Evolutionary conservation across 2,113 vertebrate species (phyloP).

Genomic region (Gambusia affinis): DNA sequence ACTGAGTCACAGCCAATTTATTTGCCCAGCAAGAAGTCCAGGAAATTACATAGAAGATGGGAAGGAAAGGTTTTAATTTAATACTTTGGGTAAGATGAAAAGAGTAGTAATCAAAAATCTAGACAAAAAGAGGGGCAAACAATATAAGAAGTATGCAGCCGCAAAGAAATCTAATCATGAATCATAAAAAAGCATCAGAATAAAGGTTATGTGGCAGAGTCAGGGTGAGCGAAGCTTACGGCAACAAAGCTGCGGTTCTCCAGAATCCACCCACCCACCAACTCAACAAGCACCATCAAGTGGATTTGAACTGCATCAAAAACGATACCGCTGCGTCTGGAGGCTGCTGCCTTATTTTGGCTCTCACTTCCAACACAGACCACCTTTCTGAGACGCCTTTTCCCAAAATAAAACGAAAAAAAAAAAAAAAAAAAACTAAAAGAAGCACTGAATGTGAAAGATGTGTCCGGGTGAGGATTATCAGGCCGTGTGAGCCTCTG

Average conservation of each 20-base stretch:
- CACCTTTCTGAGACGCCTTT: constrained; percentile 42
- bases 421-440: background rate
- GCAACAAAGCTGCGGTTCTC: constrained; percentile 46
- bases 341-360: constrained; percentile 23
- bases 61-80: constrained; percentile 7
- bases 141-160: constrained; percentile 4
- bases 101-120: constrained; percentile 17
- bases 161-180: constrained; percentile 26
- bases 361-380: constrained; percentile 26
- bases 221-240: constrained; percentile 32
- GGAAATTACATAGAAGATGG: constrained; percentile 18
- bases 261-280: constrained; percentile 13
- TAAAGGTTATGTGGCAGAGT: constrained; percentile 29
- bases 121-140: background rate
- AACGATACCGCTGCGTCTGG: constrained; percentile 9
- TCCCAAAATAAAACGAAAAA: background rate
- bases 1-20: constrained; percentile 33
- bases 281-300: background rate
- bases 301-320: constrained; percentile 51
- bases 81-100: background rate
- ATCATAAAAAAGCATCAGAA: constrained; percentile 37
- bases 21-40: constrained; percentile 26
- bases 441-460: constrained; percentile 69
- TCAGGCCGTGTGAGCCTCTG: constrained; percentile 39
- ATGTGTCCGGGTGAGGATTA: constrained; percentile 60